Evolutionary conservation across 2,888 invertebrate genomes (phyloP).

Genomic region (Sepiola atlantica): DNA sequence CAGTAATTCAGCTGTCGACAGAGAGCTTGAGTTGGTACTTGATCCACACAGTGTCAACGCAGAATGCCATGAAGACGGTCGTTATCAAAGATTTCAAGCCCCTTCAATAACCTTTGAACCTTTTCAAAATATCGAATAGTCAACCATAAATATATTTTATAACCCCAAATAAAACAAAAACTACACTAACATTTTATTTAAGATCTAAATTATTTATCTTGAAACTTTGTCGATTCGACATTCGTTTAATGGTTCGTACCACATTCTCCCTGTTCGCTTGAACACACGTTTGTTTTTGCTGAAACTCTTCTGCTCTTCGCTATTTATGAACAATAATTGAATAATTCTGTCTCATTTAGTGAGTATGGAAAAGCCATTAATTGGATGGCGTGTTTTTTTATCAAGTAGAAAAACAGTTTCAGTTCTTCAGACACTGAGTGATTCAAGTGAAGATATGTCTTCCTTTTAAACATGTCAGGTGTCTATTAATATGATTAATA

Average conservation of each 20-base stretch:
- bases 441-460: neutral
- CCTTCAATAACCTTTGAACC: too few species aligned
- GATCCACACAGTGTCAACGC: too few species aligned
- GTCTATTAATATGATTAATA: neutral
- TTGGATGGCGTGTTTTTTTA: neutral
- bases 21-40: too few species aligned
- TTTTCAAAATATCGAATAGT: neutral
- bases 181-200: neutral
- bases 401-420: neutral
- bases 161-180: neutral
- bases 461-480: neutral
- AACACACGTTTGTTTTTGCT: neutral
- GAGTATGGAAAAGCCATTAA: neutral
- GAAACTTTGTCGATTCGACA: neutral
- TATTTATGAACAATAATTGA: neutral
- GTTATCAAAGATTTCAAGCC: too few species aligned
- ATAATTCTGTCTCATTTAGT: neutral
- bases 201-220: neutral
- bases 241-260: too few species aligned
- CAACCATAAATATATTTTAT: neutral
- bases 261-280: neutral
- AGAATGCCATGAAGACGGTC: too few species aligned
- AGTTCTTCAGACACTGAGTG: neutral
- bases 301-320: neutral
- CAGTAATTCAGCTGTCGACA: too few species aligned